Percentiles rank a stretch among this genome's conserved stretches.
phyloP scores from a whole-genome alignment of 2,113 vertebrate genomes.

The Recurvirostra avosetta region DNA sequence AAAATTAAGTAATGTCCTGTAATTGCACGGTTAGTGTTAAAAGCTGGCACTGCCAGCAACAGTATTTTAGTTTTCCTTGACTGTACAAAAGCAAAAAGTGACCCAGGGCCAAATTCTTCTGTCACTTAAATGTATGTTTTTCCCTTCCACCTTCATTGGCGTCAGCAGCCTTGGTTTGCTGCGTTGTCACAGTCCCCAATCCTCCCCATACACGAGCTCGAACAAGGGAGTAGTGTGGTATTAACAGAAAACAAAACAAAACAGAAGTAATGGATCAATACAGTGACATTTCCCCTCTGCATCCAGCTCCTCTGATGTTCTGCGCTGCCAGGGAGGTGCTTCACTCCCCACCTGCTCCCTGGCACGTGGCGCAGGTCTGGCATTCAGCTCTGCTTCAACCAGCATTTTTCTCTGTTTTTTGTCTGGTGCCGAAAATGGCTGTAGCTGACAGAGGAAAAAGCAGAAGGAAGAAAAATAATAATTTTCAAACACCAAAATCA shows the following conservation, averaged over 20 bases:
- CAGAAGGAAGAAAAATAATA: background rate
- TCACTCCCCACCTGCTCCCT: background rate
- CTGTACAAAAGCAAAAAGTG: background rate
- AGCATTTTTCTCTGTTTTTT: background rate
- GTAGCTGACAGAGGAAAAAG: background rate
- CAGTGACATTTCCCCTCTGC: background rate
- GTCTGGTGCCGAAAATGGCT: background rate
- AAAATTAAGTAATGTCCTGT: background rate
- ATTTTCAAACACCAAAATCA: background rate
- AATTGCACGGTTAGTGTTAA: background rate
- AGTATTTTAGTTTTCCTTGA: background rate
- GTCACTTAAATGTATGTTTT: background rate
- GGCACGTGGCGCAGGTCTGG: background rate
- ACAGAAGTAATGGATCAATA: background rate
- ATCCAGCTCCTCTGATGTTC: background rate
- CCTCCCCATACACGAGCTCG: fast-evolving
- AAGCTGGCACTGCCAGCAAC: background rate
- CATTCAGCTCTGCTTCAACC: background rate
- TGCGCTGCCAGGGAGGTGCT: background rate
- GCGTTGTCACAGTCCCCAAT: background rate
- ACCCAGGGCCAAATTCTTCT: background rate
- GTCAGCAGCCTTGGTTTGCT: background rate
- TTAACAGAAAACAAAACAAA: slow-evolving; percentile 2
- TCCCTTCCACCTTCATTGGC: background rate
- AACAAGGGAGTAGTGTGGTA: background rate